Evolutionary conservation across 2,113 vertebrate species (phyloP).

Genomic region (Equus przewalskii): DNA sequence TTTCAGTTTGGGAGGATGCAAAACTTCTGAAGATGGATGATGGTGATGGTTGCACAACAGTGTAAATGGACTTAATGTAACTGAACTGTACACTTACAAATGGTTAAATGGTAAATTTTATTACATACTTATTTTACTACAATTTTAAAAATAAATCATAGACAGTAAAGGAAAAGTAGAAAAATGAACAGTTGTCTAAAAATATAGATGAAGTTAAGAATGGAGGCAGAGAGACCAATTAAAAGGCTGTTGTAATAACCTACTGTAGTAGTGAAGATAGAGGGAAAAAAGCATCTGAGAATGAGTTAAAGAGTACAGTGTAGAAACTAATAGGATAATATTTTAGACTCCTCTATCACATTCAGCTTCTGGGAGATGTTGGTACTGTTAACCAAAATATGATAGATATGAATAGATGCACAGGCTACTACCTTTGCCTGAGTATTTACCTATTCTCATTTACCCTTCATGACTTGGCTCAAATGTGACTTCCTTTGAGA

Average conservation of each 20-base stretch:
- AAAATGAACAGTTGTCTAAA: background rate
- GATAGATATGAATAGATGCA: background rate
- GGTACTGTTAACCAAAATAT: background rate
- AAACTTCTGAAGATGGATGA: background rate
- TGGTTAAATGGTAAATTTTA: background rate
- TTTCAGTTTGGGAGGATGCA: background rate
- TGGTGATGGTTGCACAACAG: background rate
- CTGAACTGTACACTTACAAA: background rate
- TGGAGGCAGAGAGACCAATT: background rate
- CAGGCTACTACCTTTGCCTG: background rate
- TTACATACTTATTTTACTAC: background rate
- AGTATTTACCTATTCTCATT: background rate
- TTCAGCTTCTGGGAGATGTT: background rate
- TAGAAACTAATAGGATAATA: background rate
- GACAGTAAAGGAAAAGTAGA: background rate
- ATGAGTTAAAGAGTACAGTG: background rate
- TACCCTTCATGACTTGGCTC: background rate
- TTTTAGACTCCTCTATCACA: slow-evolving; percentile 1
- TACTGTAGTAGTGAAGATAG: background rate
- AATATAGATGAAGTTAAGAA: background rate
- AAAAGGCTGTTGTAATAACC: background rate
- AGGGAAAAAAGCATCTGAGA: background rate
- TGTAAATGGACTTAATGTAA: background rate
- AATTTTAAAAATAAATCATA: background rate
- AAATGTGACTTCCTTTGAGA: background rate